Percentiles rank a stretch among this genome's conserved stretches.
Conservation (phyloP, 1,140 invertebrate species). For the Agraylea sexmaculata region DNA sequence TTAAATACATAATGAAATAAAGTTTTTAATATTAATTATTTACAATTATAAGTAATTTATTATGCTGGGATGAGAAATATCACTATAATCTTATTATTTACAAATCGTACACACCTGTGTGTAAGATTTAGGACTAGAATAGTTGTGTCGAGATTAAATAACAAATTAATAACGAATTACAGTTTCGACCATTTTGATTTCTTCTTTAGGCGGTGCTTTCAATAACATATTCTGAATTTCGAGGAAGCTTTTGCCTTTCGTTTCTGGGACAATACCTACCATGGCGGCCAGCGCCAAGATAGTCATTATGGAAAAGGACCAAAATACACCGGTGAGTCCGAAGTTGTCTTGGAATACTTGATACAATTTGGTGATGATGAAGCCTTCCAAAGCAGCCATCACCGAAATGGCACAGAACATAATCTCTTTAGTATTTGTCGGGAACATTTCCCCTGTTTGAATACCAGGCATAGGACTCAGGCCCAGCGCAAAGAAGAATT, state of each 20-base stretch:
- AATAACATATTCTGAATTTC: constrained; percentile 19
- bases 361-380: constrained; percentile 15
- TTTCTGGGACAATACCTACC: constrained; percentile 15
- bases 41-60: no score
- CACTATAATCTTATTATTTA: no score
- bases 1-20: no score
- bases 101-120: no score
- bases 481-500: constrained; percentile 19
- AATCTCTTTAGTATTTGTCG: constrained; percentile 18
- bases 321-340: constrained; percentile 16
- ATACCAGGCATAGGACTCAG: constrained; percentile 18
- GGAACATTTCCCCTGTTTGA: constrained; percentile 20
- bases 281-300: constrained; percentile 11
- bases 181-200: constrained; percentile 2
- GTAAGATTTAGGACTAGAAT: no score
- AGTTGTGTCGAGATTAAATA: no score
- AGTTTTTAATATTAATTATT: no score
- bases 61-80: no score
- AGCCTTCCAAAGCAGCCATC: constrained; percentile 18
- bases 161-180: no score
- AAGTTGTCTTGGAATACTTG: constrained; percentile 18
- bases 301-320: constrained; percentile 16
- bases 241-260: constrained; percentile 19
- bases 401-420: constrained; percentile 15
- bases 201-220: constrained; percentile 8